phyloP scores from a whole-genome alignment of 2,888 invertebrate genomes.

The Baronia brevicornis region DNA sequence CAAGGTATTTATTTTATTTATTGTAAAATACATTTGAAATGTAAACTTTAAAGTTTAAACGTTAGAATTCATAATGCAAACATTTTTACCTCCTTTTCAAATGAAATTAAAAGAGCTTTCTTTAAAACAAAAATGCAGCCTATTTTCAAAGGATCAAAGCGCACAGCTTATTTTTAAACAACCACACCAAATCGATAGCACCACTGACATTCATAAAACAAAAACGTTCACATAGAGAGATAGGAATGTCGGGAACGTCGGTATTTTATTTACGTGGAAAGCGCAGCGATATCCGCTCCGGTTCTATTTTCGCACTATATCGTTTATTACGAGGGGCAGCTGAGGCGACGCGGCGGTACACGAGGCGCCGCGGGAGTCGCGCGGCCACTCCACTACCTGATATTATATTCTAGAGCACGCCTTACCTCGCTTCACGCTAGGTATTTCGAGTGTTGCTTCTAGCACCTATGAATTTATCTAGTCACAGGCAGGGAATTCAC shows the following conservation, averaged over 20 bases:
- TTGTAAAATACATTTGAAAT: too few relatives aligned
- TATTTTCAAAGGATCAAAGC: slow-evolving; percentile 23
- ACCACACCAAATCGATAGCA: slow-evolving; percentile 48
- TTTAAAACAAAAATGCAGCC: too few relatives aligned
- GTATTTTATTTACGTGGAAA: slow-evolving; percentile 67
- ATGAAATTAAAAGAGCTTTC: too few relatives aligned
- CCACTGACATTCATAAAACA: slow-evolving; percentile 49
- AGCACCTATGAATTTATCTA: slow-evolving; percentile 70
- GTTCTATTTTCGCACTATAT: slow-evolving; percentile 70
- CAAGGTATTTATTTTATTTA: too few relatives aligned
- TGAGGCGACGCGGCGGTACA: slow-evolving; percentile 37
- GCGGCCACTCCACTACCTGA: slow-evolving; percentile 65
- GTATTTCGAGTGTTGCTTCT: slow-evolving; percentile 73
- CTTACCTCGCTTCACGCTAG: slow-evolving; percentile 69
- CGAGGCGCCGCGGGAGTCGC: slow-evolving; percentile 38
- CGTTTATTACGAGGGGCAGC: slow-evolving; percentile 60
- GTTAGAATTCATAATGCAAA: too few relatives aligned
- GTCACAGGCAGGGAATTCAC: slow-evolving; percentile 61
- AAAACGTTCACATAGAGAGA: slow-evolving; percentile 47
- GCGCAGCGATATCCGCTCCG: slow-evolving; percentile 49
- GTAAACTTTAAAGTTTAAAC: too few relatives aligned
- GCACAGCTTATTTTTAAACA: slow-evolving; percentile 49
- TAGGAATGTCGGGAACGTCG: slow-evolving; percentile 48
- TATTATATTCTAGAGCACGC: slow-evolving; percentile 76
- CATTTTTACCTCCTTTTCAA: too few relatives aligned